phyloP scores from a whole-genome alignment of 1,140 invertebrate genomes.

The Harlomillsia oculata region DNA sequence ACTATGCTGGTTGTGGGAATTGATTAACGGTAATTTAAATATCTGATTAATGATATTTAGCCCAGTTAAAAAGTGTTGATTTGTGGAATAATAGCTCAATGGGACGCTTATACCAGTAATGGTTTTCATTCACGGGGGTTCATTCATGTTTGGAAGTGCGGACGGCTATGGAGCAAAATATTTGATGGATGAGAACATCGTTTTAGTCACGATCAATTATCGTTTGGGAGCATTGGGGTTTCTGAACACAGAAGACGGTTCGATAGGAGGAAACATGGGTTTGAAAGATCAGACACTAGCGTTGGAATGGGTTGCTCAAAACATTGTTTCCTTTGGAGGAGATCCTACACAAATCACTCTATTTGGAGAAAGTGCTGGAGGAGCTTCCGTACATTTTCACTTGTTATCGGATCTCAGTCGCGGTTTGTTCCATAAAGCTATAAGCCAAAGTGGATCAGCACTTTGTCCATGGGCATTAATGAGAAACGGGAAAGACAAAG shows the following conservation, averaged over 20 bases:
- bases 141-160: too few species aligned
- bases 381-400: background rate
- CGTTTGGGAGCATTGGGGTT: too few species aligned
- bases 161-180: too few species aligned
- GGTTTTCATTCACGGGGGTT: too few species aligned
- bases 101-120: too few species aligned
- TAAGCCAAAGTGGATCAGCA: constrained; percentile 4
- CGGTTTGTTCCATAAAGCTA: constrained; percentile 9
- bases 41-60: too few species aligned
- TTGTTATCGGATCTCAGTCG: background rate
- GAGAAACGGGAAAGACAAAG: background rate
- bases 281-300: constrained; percentile 50
- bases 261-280: constrained; percentile 41
- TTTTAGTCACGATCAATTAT: too few species aligned
- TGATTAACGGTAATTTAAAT: too few species aligned
- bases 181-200: too few species aligned
- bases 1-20: too few species aligned
- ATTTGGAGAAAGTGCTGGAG: background rate
- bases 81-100: too few species aligned
- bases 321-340: constrained; percentile 40
- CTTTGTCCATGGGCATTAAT: constrained; percentile 1
- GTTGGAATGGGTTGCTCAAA: constrained; percentile 44
- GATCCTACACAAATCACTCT: background rate
- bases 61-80: too few species aligned
- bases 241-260: constrained; percentile 37